These are phyloP conservation scores for Dinocampus coccinellae DNA, from an alignment of 2,888 invertebrate genomes.

Conservation along the genomic window DNA sequence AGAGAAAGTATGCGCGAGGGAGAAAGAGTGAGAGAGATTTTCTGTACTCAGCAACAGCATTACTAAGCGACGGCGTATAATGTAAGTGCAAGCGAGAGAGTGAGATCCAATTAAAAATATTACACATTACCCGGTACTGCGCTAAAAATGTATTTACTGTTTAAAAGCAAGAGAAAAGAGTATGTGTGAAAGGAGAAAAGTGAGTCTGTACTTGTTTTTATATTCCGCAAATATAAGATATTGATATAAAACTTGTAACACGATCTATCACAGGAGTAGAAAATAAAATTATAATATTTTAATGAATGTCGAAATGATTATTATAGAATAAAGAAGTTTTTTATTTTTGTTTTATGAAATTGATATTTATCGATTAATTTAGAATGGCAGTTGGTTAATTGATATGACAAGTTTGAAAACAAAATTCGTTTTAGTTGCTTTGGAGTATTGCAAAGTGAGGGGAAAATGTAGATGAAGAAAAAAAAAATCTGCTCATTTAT, in stretches of 20 bases:
- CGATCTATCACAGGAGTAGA: too few species aligned
- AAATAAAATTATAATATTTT: too few species aligned
- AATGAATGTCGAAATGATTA: too few species aligned
- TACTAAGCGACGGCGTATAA: slow-evolving; percentile 17
- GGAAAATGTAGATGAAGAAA: too few species aligned
- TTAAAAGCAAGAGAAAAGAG: slow-evolving; percentile 57
- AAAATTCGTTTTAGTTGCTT: too few species aligned
- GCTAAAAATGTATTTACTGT: slow-evolving; percentile 67
- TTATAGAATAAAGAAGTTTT: too few species aligned
- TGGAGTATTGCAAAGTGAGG: too few species aligned
- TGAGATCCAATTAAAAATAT: slow-evolving; percentile 69
- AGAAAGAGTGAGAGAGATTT: slow-evolving; percentile 22
- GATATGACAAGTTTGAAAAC: too few species aligned
- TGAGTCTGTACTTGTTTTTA: slow-evolving; percentile 34
- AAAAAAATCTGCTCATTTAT: background rate
- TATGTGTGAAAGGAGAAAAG: slow-evolving; percentile 31
- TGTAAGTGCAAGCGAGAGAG: slow-evolving; percentile 49
- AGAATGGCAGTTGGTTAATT: too few species aligned
- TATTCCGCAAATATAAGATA: background rate
- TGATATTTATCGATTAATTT: too few species aligned
- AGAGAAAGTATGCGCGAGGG: too few species aligned
- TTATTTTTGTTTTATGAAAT: too few species aligned
- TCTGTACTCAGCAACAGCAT: slow-evolving; percentile 30
- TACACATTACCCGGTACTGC: slow-evolving; percentile 66
- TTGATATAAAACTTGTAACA: background rate